These are phyloP conservation scores for Plectrocnemia conspersa DNA, from an alignment of 1,140 invertebrate species.

Conservation along the genomic window DNA sequence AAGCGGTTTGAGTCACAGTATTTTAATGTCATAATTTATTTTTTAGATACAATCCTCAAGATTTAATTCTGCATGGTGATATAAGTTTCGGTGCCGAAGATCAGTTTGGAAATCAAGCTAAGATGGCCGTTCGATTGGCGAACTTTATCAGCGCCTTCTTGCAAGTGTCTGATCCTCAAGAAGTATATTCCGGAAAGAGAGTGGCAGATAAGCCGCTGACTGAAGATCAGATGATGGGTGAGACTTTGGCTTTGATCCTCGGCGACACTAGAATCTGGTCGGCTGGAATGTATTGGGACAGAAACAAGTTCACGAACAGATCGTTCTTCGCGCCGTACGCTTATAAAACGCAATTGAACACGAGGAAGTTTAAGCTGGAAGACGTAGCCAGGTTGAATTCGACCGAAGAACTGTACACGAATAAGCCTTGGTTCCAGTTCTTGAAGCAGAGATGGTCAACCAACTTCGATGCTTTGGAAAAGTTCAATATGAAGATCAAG, in stretches of 20 bases:
- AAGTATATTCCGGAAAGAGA: conserved; percentile 88
- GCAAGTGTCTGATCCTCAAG: conserved; percentile 87
- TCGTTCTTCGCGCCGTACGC: conserved; percentile 93
- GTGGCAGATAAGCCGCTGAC: conserved; percentile 83
- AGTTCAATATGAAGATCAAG: conserved; percentile 88
- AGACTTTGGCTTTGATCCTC: conserved; percentile 84
- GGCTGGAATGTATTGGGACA: conserved; percentile 90
- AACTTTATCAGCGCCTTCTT: conserved; percentile 94
- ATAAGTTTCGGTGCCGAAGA: conserved; percentile 79
- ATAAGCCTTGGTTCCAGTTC: conserved; percentile 80
- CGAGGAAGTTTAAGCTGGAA: conserved; percentile 80
- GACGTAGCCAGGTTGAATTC: conserved; percentile 78
- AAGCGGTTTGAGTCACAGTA: not conserved
- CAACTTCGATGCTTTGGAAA: conserved; percentile 88
- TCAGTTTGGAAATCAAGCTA: conserved; percentile 91
- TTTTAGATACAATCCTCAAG: conserved; percentile 64
- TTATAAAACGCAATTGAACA: conserved; percentile 79
- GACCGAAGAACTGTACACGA: conserved; percentile 75
- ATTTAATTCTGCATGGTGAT: conserved; percentile 75
- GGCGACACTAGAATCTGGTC: conserved; percentile 89
- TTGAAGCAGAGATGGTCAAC: conserved; percentile 90
- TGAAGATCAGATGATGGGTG: conserved; percentile 92
- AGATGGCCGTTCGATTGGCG: conserved; percentile 88
- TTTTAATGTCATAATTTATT: conserved; percentile 1
- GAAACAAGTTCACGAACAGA: conserved; percentile 90